Evolutionary conservation across 1,140 invertebrate genomes (phyloP).

Genomic region (Tribolium castaneum): DNA sequence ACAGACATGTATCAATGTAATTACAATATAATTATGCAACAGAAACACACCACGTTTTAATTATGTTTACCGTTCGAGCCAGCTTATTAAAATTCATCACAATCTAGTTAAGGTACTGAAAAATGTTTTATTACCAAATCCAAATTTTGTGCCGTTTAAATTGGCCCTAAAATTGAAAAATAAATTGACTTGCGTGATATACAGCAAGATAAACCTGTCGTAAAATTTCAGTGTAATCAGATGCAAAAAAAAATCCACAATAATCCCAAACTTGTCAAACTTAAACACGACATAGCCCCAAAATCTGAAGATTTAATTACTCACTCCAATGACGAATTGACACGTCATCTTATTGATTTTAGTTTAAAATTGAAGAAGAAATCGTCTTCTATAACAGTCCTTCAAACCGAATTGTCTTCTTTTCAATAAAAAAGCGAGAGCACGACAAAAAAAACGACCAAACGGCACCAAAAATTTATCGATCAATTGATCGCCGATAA

Average conservation of each 20-base stretch:
- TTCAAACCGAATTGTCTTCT: slow-evolving; percentile 58
- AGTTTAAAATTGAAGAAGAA: slow-evolving; percentile 59
- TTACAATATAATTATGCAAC: too few relatives aligned
- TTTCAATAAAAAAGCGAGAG: slow-evolving; percentile 54
- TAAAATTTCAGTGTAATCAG: neutral
- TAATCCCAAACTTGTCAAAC: neutral
- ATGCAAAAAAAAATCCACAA: slow-evolving; percentile 47
- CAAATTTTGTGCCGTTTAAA: neutral
- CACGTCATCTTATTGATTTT: slow-evolving; percentile 56
- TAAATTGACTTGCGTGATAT: too few relatives aligned
- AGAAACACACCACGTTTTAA: neutral
- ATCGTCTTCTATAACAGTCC: slow-evolving; percentile 55
- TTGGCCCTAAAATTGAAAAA: neutral
- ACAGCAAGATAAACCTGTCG: neutral
- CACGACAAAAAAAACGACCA: slow-evolving; percentile 65
- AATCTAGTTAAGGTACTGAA: too few relatives aligned
- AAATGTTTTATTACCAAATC: too few relatives aligned
- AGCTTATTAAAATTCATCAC: neutral
- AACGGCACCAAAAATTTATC: slow-evolving; percentile 77
- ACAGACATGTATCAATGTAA: too few relatives aligned
- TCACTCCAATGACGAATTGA: slow-evolving; percentile 53
- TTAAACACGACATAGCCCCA: slow-evolving; percentile 56
- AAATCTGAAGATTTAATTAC: slow-evolving; percentile 57
- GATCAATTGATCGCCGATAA: slow-evolving; percentile 78
- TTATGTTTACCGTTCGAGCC: neutral